Evolutionary conservation across 2,113 vertebrate species (phyloP), one percentile per base, ranked within the genome.

Genomic region (Paedocypris sp.): DNA sequence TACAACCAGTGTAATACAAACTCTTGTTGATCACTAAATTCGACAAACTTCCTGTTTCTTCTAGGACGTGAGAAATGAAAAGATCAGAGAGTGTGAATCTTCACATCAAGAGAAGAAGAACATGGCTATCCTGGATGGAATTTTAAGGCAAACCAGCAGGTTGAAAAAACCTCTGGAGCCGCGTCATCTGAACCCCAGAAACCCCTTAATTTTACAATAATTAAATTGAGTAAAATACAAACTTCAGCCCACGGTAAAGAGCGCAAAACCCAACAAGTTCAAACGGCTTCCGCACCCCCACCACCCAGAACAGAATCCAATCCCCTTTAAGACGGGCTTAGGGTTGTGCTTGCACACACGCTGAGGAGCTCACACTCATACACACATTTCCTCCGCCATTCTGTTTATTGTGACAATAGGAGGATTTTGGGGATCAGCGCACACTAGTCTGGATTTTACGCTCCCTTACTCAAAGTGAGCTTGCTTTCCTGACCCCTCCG

Each of bases 351-450:
- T 56, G 38, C 59, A 68, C 18, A 43, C 70, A 68, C 20, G 4
- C 61, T 32, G 56, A 20, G n/a, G 26, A 42, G 61, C 16, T 20
- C 46, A 22, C 28, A 67, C 61, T 61, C 41, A 57, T 46, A 64
- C 60, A 33, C 54, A 53, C 23, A 61, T 52, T 68, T 67, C 59
- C 65, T 68, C 51, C 54, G 52, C 66, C 58, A 46, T 67, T 62
- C 62, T 68, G 61, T 70, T 70, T 73, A 50, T 74, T 68, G 68
- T 74, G 68, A 68, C 65, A 74, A 74, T 68, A 71, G 65, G 32
- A 29, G 65, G 62, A 71, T 74, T 71, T 58, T 49, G 13, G 39
- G 65, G 58, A 62, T 68, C 68, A 66, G 20, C 29, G 25, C 41
- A 22, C 58, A 66, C 62, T 68, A 45, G 41, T 46, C 57, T 50